Conservation (phyloP, 2,113 vertebrate species). For the Hypomesus transpacificus region DNA sequence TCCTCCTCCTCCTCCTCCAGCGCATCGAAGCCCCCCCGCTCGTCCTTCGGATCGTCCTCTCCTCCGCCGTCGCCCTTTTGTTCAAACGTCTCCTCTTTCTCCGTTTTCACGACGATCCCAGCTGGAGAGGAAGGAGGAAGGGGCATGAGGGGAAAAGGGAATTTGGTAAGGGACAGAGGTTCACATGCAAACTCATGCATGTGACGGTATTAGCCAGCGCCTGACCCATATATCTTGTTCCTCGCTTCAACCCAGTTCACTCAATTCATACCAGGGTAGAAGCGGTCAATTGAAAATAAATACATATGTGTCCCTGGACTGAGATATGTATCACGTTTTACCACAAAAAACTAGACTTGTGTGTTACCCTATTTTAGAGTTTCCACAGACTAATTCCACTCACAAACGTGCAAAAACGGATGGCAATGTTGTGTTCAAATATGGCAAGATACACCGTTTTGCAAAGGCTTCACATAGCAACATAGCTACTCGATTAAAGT, state of each 20-base stretch:
- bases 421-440: neutral
- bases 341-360: neutral
- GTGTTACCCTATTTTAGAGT: too few species aligned
- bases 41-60: neutral
- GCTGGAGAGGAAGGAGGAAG: constrained; percentile 50
- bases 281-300: too few species aligned
- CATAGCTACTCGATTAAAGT: too few species aligned
- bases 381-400: neutral
- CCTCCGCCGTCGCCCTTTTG: constrained; percentile 46
- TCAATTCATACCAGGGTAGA: too few species aligned
- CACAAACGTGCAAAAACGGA: neutral
- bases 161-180: neutral
- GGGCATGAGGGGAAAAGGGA: constrained; percentile 41
- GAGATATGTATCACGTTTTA: neutral
- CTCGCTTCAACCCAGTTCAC: too few species aligned
- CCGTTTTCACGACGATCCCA: constrained; percentile 52
- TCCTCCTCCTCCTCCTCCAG: constrained; percentile 41
- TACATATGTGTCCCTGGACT: neutral
- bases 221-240: too few species aligned
- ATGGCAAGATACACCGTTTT: neutral
- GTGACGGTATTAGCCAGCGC: too few species aligned
- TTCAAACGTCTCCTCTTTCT: constrained; percentile 27
- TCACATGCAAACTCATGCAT: too few species aligned
- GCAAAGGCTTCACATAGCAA: too few species aligned
- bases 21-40: neutral